Conservation (phyloP, 2,797 vertebrate species). For the Tadarida brasiliensis region DNA sequence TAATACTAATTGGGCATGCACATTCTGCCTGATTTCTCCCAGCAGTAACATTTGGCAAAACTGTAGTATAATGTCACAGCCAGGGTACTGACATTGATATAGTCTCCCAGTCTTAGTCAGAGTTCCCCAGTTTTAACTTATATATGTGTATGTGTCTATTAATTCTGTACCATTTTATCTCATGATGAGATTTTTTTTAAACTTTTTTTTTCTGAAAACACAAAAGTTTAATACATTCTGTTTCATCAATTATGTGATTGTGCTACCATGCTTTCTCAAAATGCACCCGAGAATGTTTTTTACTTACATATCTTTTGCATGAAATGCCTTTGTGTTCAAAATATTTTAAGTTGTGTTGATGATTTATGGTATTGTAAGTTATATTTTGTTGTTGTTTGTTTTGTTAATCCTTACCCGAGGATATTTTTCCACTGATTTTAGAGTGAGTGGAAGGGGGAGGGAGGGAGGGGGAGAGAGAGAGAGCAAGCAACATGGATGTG, state of each 20-base stretch:
- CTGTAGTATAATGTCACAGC: neutral
- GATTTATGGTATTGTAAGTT: neutral
- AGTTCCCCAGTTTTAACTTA: neutral
- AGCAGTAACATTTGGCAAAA: neutral
- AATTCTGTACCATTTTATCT: neutral
- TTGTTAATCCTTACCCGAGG: no score
- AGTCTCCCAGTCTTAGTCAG: neutral
- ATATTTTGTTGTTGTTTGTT: neutral
- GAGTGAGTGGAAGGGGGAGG: no score
- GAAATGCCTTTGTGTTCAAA: neutral
- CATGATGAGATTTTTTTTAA: neutral
- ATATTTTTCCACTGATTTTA: no score
- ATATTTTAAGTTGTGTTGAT: constrained; percentile 1
- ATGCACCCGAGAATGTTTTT: neutral
- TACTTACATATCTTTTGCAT: neutral
- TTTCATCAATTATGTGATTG: neutral
- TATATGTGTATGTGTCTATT: neutral
- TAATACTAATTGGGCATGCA: neutral
- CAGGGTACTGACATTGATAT: neutral
- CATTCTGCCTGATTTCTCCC: neutral
- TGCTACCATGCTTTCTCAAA: constrained; percentile 19
- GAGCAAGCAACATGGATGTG: no score
- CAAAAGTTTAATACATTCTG: neutral
- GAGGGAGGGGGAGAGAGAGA: no score
- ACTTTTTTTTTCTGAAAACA: neutral